Conservation (phyloP, 1,140 invertebrate species). For the Tribolium madens region DNA sequence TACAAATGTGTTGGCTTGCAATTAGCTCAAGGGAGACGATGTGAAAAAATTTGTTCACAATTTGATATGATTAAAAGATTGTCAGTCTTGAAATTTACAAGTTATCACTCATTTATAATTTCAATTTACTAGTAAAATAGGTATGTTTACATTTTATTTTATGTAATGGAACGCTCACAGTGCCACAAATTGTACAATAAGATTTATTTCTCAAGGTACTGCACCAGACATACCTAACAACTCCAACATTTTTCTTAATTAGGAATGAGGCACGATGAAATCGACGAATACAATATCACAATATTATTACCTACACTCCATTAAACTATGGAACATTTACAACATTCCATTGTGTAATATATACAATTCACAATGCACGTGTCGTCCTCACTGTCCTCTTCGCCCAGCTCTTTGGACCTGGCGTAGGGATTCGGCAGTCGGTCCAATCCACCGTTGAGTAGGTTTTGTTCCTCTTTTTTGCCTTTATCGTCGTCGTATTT, state of each 20-base stretch:
- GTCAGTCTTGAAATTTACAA: too few species aligned
- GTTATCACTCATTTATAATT: background rate
- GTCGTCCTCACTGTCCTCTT: slow-evolving; percentile 62
- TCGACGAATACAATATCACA: slow-evolving; percentile 23
- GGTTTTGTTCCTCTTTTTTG: slow-evolving; percentile 12
- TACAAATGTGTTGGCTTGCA: too few species aligned
- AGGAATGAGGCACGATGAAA: slow-evolving; percentile 1
- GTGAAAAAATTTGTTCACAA: too few species aligned
- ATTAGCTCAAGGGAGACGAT: too few species aligned
- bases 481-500: background rate
- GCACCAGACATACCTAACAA: slow-evolving; percentile 1
- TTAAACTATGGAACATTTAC: slow-evolving; percentile 64
- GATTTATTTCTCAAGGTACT: slow-evolving; percentile 2
- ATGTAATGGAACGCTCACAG: slow-evolving; percentile 14
- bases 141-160: background rate
- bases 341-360: slow-evolving; percentile 66
- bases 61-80: too few species aligned
- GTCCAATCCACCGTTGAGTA: background rate
- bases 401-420: background rate
- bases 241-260: slow-evolving; percentile 11
- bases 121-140: too few species aligned
- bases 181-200: background rate
- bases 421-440: background rate
- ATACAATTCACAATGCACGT: slow-evolving; percentile 66
- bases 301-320: slow-evolving; percentile 56